phyloP scores from a whole-genome alignment of 2,113 vertebrate species.

The Paralichthys olivaceus region DNA sequence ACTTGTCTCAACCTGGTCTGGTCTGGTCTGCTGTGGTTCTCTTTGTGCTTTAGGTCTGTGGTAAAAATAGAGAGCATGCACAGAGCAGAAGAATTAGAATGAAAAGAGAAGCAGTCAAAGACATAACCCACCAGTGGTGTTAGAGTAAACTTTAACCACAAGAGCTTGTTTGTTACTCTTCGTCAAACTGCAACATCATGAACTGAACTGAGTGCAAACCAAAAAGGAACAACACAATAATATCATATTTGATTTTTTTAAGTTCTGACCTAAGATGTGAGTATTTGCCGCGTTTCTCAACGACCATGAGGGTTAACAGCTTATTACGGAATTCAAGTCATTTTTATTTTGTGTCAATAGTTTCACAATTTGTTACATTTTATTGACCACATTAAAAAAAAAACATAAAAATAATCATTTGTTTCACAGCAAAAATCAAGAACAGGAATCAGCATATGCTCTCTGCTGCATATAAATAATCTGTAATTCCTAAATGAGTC shows the following conservation, averaged over 20 bases:
- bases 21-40: slow-evolving; percentile 50
- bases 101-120: not conserved
- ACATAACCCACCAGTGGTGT: not conserved
- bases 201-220: not conserved
- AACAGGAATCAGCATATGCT: no score
- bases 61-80: slow-evolving; percentile 11
- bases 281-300: no score
- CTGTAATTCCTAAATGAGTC: no score
- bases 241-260: not conserved
- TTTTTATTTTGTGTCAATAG: no score
- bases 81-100: slow-evolving; percentile 1
- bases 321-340: no score
- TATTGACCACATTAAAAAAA: no score
- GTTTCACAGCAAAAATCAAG: no score
- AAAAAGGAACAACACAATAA: not conserved
- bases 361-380: no score
- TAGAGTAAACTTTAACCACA: slow-evolving; percentile 23
- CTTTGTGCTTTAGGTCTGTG: slow-evolving; percentile 62
- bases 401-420: no score
- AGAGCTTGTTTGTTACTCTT: slow-evolving; percentile 3
- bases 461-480: no score
- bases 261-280: no score
- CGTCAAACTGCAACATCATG: not conserved
- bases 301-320: no score
- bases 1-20: slow-evolving; percentile 35